phyloP scores from a whole-genome alignment of 1,140 invertebrate genomes.

The Chionoecetes opilio region DNA sequence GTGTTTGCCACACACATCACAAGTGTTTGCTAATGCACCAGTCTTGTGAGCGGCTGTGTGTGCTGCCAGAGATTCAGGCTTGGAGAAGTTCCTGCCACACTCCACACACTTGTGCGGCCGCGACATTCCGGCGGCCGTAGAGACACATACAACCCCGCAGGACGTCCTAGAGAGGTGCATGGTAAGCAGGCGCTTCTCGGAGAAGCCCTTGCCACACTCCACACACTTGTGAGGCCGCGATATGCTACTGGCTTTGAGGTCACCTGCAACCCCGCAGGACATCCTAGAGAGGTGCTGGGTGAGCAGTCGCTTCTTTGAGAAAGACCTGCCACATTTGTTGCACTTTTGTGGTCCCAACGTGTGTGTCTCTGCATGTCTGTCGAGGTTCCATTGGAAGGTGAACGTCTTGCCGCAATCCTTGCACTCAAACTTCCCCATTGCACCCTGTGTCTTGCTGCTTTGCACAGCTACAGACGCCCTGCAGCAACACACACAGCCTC shows the following conservation, averaged over 20 bases:
- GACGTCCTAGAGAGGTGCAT: neutral
- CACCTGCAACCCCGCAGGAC: too few relatives aligned
- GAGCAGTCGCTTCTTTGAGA: too few relatives aligned
- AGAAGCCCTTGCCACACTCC: neutral
- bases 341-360: neutral
- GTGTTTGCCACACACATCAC: neutral
- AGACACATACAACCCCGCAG: neutral
- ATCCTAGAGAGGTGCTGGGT: too few relatives aligned
- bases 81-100: neutral
- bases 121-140: too few relatives aligned
- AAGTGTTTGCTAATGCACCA: neutral
- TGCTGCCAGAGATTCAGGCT: neutral
- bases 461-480: neutral
- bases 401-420: neutral
- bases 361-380: neutral
- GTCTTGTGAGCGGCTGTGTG: neutral
- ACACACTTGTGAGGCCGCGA: too few relatives aligned
- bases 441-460: too few relatives aligned
- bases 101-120: neutral
- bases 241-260: too few relatives aligned
- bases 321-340: too few relatives aligned
- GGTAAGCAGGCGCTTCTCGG: neutral
- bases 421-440: neutral
- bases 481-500: too few relatives aligned
- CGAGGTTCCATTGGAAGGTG: neutral